A percentile compares a stretch with the other conserved stretches of the same genome.
Evolutionary conservation across 2,113 vertebrate species (phyloP).

Genomic region (Fregetta grallaria): DNA sequence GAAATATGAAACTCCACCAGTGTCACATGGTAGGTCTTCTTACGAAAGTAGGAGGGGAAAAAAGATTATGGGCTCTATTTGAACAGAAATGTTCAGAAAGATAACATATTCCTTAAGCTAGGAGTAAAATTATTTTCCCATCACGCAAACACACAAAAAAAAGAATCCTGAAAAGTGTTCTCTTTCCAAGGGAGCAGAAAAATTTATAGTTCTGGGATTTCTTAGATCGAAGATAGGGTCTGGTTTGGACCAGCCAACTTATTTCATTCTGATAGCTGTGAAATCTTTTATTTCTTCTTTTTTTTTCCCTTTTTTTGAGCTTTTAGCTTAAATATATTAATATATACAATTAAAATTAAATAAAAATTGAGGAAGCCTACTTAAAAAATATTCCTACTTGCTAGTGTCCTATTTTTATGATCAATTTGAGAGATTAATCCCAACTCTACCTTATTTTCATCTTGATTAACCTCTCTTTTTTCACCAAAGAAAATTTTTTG

Average conservation of each 20-base stretch:
- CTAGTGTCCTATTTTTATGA: neutral
- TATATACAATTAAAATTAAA: neutral
- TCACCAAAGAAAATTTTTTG: neutral
- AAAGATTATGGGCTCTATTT: neutral
- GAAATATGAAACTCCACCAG: neutral
- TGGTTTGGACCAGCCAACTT: neutral
- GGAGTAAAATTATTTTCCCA: neutral
- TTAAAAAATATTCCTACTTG: neutral
- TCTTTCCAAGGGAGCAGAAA: neutral
- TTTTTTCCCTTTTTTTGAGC: neutral
- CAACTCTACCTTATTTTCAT: neutral
- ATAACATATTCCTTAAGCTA: neutral
- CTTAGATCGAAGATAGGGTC: neutral
- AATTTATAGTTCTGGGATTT: neutral
- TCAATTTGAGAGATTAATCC: neutral
- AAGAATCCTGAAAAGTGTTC: neutral
- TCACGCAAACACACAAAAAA: accelerated
- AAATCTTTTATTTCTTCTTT: neutral
- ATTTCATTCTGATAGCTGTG: neutral
- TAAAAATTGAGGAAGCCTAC: neutral
- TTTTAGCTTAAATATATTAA: neutral
- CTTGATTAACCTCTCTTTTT: neutral
- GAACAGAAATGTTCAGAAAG: neutral
- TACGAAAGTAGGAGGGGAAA: neutral
- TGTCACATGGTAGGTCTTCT: neutral